phyloP scores from a whole-genome alignment of 2,797 vertebrate genomes.

The Tolypeutes matacus region DNA sequence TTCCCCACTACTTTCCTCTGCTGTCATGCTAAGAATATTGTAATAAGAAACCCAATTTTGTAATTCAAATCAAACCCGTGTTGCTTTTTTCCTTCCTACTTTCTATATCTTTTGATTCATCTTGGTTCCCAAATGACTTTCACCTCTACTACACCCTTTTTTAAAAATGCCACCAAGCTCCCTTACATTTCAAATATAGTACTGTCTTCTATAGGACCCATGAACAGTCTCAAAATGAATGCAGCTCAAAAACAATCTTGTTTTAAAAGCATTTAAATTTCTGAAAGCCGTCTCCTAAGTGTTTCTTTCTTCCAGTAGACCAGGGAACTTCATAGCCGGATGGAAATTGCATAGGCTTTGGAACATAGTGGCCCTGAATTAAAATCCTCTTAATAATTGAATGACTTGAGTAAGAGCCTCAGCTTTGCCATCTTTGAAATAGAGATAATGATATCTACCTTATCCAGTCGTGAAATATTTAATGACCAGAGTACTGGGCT shows the following conservation, averaged over 20 bases:
- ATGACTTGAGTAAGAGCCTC: neutral
- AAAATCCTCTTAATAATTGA: neutral
- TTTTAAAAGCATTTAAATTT: slow-evolving; percentile 40
- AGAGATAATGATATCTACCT: neutral
- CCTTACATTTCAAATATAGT: neutral
- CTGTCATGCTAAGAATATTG: neutral
- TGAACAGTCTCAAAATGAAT: neutral
- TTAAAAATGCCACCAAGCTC: neutral
- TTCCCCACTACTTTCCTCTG: neutral
- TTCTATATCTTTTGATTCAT: slow-evolving; percentile 38
- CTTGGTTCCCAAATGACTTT: slow-evolving; percentile 58
- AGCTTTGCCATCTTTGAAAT: neutral
- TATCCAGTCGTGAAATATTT: neutral
- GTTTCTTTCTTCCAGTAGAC: neutral
- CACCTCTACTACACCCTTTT: slow-evolving; percentile 45
- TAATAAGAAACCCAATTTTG: slow-evolving; percentile 7
- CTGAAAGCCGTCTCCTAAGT: neutral
- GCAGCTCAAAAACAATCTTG: neutral
- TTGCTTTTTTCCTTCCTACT: slow-evolving; percentile 52
- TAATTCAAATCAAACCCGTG: slow-evolving; percentile 52
- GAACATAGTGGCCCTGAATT: neutral
- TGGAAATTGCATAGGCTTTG: neutral
- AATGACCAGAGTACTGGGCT: neutral
- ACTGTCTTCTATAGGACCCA: neutral
- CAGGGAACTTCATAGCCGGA: neutral